Evolutionary conservation across 2,888 invertebrate species (phyloP), one percentile per base, ranked within the genome.

Genomic region (Suillia variegata): DNA sequence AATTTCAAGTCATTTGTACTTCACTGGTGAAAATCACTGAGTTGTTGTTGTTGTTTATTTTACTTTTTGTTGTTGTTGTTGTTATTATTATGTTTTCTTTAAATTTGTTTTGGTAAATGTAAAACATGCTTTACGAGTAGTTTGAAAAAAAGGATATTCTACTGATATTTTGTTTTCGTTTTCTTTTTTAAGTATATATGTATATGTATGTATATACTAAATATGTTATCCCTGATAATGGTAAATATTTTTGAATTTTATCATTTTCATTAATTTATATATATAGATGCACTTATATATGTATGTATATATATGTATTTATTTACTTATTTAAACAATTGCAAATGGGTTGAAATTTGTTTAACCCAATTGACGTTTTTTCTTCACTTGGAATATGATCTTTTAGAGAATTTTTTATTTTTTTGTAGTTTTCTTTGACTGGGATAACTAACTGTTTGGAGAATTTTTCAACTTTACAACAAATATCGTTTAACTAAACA

Each of bases 21-120:
- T 80, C 75, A 78, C 80, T 80, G 82, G 82, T 82, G 81, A 78
- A 79, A 80, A 81, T 82, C 82, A 82, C 82, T 82, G 82, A 81
- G 79, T 78, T 79, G 70, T 75, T 67, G 50, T 58, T 57, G 61
- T 20, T 54, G 49, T 51, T 57, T 56, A 59, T 51, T 24, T 33
- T 59, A 59, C 45, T 51, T 67, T 72, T 56, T 55, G 34, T 50
- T 55, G 79, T 78, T 79, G 70, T 75, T 67, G 50, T 58, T 57
- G 61, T 20, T 54, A 49, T 51, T 57, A 49, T 38, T 56, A 59
- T 51, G 18, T 33, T 59, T 59, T 47, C 48, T 67, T 72, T 56
- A 54, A 34, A 47, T 55, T 33, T 38, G 21, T 38, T 38, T 48
- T 20, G 48, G 31, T 24, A 48, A 54, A 50, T 54, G 45, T 18